Base-by-base conservation (phyloP, 2,888 invertebrate genomes). In the Caprella mutica region DNA sequence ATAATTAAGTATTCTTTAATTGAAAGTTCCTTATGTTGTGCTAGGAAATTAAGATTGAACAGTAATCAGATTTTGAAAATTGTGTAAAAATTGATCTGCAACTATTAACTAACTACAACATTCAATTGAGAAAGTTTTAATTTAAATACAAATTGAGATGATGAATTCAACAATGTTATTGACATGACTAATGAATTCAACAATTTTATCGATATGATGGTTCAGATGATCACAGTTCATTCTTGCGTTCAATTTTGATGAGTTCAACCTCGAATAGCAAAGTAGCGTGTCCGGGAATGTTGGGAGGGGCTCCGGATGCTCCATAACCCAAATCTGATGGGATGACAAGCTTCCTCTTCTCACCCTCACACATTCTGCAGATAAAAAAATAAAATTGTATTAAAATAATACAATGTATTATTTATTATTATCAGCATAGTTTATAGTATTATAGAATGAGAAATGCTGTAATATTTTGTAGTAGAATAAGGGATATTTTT, bases 281-380 rank as follows among this genome's bases (percentile, higher is more conserved):
- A n/a, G 83, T 83, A 50, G 86, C 80, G 70, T 83, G 80, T 53
- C 84, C 81, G 40, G 90, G 89, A 69, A 91, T 90, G 72, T 84
- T 86, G 4, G 85, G 85, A 44, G 86, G 85, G 2, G 86, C 83
- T 53, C 91, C 91, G 52, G 78, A 76, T 56, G 80, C 79, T 42
- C 91, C 91, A 71, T 92, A 92, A 0, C 83, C 91, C 65, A 91
- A 73, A 68, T 89, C 85, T 9, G 90, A 80, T 14, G 90, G 89
- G 68, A 91, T 86, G 3, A 88, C 84, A 39, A 91, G 75, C 70
- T 86, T 87, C 53, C 90, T 78, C 70, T 86, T 84, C 72, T 91
- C 89, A 40, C 87, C 87, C 70, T 83, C 84, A 74, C 89, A 90
- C 87, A 89, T 89, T 51, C 80, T 80, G 70, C 23, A 73, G 14